Percentiles rank a stretch among this genome's conserved stretches.
phyloP scores from a whole-genome alignment of 2,797 vertebrate genomes.

The Orientallactaga sibirica region DNA sequence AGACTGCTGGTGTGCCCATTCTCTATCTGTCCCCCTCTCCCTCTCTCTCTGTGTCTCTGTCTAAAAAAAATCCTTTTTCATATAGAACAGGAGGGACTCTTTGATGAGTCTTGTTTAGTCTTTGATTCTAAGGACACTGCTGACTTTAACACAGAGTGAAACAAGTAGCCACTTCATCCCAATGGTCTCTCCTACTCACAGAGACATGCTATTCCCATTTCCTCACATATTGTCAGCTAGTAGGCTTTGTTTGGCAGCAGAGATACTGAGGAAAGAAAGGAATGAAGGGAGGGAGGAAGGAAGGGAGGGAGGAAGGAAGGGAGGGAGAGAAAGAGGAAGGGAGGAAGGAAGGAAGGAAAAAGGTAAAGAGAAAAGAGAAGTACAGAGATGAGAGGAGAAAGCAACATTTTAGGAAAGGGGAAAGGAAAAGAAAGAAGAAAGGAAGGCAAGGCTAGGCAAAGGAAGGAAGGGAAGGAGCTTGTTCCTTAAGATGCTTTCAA shows the following conservation, averaged over 20 bases:
- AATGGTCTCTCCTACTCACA: background rate
- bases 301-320: too few species aligned
- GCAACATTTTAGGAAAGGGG: too few species aligned
- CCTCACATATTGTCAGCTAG: background rate
- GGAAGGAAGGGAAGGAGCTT: background rate
- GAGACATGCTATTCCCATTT: slow-evolving; percentile 12
- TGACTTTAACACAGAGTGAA: slow-evolving; percentile 3
- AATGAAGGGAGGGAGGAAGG: too few species aligned
- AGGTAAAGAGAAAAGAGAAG: too few species aligned
- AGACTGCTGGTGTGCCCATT: too few species aligned
- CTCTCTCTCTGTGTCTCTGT: too few species aligned
- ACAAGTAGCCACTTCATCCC: background rate
- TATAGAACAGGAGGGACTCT: background rate
- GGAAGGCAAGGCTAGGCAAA: background rate
- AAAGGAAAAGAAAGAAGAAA: background rate
- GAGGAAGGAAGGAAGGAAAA: too few species aligned
- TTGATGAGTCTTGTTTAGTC: background rate
- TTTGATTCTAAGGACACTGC: background rate
- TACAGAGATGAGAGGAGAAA: too few species aligned
- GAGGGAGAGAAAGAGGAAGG: too few species aligned
- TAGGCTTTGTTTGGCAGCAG: slow-evolving; percentile 21
- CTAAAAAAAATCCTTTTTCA: background rate
- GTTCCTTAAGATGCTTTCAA: background rate
- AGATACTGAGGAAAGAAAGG: slow-evolving; percentile 53
- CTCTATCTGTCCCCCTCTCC: too few species aligned